A percentile compares a stretch with the other conserved stretches of the same genome.
These are phyloP conservation scores for Tipula unca DNA, from an alignment of 2,888 invertebrate genomes.

Conservation along the genomic window DNA sequence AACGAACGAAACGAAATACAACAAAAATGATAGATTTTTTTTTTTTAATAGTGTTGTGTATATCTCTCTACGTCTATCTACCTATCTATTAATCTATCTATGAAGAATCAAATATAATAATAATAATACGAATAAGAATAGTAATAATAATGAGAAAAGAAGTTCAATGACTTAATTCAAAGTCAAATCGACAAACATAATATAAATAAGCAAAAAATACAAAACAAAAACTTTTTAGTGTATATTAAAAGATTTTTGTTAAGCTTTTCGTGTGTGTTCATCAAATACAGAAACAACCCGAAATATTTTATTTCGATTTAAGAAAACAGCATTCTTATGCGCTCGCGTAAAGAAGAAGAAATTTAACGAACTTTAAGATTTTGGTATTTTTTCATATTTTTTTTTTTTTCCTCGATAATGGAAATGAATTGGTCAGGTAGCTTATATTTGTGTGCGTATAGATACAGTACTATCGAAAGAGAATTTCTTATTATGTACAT, in stretches of 20 bases:
- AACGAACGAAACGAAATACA: neutral
- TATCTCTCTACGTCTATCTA: neutral
- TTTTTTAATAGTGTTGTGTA: neutral
- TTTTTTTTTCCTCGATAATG: neutral
- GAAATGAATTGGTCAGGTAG: slow-evolving; percentile 16
- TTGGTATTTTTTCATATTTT: neutral
- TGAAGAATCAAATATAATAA: slow-evolving; percentile 16
- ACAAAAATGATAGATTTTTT: neutral
- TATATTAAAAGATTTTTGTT: neutral
- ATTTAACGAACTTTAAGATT: neutral
- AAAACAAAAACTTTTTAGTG: slow-evolving; percentile 10
- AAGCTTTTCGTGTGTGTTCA: slow-evolving; percentile 4
- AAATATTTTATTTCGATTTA: neutral
- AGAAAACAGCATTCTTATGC: neutral
- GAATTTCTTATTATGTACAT: neutral
- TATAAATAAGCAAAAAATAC: neutral
- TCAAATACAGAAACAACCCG: neutral
- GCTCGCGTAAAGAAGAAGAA: neutral
- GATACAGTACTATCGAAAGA: neutral
- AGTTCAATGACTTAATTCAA: slow-evolving; percentile 21
- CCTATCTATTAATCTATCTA: slow-evolving; percentile 9
- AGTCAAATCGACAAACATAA: slow-evolving; percentile 15
- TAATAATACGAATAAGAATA: neutral
- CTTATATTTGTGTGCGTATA: neutral
- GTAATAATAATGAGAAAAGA: slow-evolving; percentile 2